These are phyloP conservation scores for Acronicta psi DNA, from an alignment of 2,888 invertebrate species.

Conservation along the genomic window DNA sequence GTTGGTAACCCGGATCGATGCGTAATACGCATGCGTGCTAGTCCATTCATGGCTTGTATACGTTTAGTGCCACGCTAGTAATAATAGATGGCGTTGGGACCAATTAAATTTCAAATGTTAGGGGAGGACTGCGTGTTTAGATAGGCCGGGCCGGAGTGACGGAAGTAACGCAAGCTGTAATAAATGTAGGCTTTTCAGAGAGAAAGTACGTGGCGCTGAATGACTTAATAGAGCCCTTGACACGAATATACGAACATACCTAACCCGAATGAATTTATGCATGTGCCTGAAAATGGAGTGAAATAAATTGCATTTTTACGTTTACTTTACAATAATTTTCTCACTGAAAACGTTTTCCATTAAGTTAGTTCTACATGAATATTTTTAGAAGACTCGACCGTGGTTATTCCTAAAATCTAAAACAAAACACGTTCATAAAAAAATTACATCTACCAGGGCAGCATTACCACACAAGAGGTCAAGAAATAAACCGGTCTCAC, in stretches of 20 bases:
- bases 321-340: too few species aligned
- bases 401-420: too few species aligned
- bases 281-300: neutral
- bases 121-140: conserved; percentile 49
- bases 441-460: conserved; percentile 12
- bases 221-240: conserved; percentile 43
- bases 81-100: conserved; percentile 75
- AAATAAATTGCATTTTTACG: conserved; percentile 4
- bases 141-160: conserved; percentile 49
- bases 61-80: conserved; percentile 57
- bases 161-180: conserved; percentile 46
- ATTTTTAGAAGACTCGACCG: too few species aligned
- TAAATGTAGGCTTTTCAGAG: conserved; percentile 49
- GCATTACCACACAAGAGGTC: conserved; percentile 23
- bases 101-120: conserved; percentile 62
- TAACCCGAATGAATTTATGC: conserved; percentile 20
- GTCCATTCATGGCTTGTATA: conserved; percentile 73
- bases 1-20: conserved; percentile 79
- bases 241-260: conserved; percentile 33
- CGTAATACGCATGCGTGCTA: conserved; percentile 81
- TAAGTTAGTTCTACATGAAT: too few species aligned
- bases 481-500: conserved; percentile 56
- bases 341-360: too few species aligned
- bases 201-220: conserved; percentile 31
- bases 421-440: neutral